These are phyloP conservation scores for Limenitis camilla DNA, from an alignment of 2,888 invertebrate species.

Conservation along the genomic window DNA sequence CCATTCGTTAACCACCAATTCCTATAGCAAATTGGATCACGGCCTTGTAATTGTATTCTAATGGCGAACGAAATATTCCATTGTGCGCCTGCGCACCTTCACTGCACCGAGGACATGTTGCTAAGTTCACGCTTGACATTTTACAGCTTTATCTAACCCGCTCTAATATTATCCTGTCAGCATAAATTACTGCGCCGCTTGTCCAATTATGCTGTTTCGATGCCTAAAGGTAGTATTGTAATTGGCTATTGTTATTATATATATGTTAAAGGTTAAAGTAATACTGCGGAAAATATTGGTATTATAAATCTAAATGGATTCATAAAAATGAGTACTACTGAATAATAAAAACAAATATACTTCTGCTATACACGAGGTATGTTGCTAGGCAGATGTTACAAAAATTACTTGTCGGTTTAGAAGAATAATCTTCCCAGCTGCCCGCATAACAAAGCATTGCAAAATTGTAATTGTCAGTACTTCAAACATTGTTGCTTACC, in stretches of 20 bases:
- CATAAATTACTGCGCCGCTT: slow-evolving; percentile 30
- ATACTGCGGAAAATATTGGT: slow-evolving; percentile 12
- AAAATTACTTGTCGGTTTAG: background rate
- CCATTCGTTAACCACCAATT: slow-evolving; percentile 14
- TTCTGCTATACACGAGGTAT: background rate
- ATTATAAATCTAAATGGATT: background rate
- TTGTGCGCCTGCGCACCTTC: slow-evolving; percentile 46
- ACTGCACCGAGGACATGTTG: slow-evolving; percentile 27
- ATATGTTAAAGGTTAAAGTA: slow-evolving; percentile 18
- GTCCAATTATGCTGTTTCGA: slow-evolving; percentile 24
- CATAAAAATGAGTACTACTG: background rate
- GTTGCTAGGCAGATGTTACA: background rate
- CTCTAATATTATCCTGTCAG: slow-evolving; percentile 30
- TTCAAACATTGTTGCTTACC: background rate
- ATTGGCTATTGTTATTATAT: slow-evolving; percentile 23
- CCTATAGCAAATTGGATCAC: slow-evolving; percentile 37
- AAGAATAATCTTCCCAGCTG: background rate
- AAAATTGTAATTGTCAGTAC: background rate
- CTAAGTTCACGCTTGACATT: slow-evolving; percentile 27
- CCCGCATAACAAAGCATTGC: background rate
- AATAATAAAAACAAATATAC: background rate
- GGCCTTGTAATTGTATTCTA: slow-evolving; percentile 62
- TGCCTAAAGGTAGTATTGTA: slow-evolving; percentile 24
- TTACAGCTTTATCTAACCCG: slow-evolving; percentile 28
- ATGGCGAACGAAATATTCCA: slow-evolving; percentile 53